A percentile compares a stretch with the other conserved stretches of the same genome.
These are phyloP conservation scores for Etheostoma spectabile DNA, from an alignment of 2,113 vertebrate genomes.

Conservation along the genomic window DNA sequence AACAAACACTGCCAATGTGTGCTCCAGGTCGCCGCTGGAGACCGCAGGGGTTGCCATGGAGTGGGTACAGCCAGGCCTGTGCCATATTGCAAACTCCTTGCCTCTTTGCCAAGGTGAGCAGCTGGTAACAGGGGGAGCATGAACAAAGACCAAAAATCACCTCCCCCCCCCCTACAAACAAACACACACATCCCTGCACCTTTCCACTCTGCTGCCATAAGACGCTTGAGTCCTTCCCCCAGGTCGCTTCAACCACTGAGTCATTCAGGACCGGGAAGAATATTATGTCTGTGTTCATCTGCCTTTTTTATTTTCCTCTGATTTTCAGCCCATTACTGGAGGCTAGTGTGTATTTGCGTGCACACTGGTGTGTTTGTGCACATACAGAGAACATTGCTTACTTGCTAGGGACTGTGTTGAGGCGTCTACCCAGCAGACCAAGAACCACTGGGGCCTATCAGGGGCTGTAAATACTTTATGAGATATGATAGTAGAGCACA, in stretches of 20 bases:
- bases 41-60: slow-evolving; percentile 59
- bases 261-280: slow-evolving; percentile 51
- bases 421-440: slow-evolving; percentile 75
- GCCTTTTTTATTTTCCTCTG: slow-evolving; percentile 34
- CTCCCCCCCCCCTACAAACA: slow-evolving; percentile 13
- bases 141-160: slow-evolving; percentile 40
- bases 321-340: slow-evolving; percentile 57
- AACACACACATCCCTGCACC: slow-evolving; percentile 52
- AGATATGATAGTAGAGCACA: slow-evolving; percentile 82
- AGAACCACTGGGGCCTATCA: slow-evolving; percentile 80
- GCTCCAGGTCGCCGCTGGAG: slow-evolving; percentile 67
- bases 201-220: slow-evolving; percentile 42
- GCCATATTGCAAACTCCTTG: slow-evolving; percentile 69
- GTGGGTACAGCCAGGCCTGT: slow-evolving; percentile 41
- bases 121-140: slow-evolving; percentile 68
- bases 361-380: slow-evolving; percentile 27
- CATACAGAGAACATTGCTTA: slow-evolving; percentile 32
- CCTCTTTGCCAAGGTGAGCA: slow-evolving; percentile 77
- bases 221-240: slow-evolving; percentile 48
- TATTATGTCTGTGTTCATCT: slow-evolving; percentile 59
- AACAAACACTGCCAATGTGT: slow-evolving; percentile 63
- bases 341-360: slow-evolving; percentile 26
- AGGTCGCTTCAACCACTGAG: slow-evolving; percentile 57
- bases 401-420: slow-evolving; percentile 54
- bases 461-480: slow-evolving; percentile 83